Base-by-base conservation (phyloP, 2,113 vertebrate species). In the Platysternon megacephalum region DNA sequence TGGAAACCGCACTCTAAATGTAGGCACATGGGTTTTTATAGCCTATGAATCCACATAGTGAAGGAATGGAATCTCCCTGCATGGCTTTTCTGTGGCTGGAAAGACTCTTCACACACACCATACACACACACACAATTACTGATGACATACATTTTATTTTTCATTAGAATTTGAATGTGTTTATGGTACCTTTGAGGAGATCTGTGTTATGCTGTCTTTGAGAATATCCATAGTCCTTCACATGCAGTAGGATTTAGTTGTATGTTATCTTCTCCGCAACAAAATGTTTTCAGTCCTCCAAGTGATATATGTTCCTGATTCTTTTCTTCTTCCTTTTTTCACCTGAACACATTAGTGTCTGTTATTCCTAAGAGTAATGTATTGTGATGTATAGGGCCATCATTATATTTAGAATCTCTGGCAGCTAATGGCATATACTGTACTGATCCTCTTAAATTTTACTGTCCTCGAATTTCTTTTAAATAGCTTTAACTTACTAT, bases 141-240 rank as follows among this genome's bases (percentile, higher is more conserved):
- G 61, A n/a, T n/a, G 61, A 68, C 35, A n/a, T n/a, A 68, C 17
- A 68, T 68, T n/a, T 68, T 68, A 35, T 68, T 68, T 68, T n/a
- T 68, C 72, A 42, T 85, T 92, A 35, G 88, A 24, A 0, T 35
- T 78, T 56, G 56, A 87, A 5, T 52, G 5, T 0, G 0, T 56
- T 65, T 6, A 8, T 65, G 92, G 93, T 85, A 35, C 51, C 8
- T 32, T 86, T 32, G 17, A 91, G 52, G 44, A 3, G 87, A 32
- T 89, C 85, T 86, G 5, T 72, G 52, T 89, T 93, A 53, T 86
- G 91, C 93, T 13, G 58, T 5, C 39, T 92, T 92, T 88, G 84
- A 39, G 65, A 86, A 46, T 82, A 74, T 61, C 87, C 94, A 11
- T 22, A 82, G 29, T 11, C 2, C 21, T 89, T 85, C 8, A 68